Conservation (phyloP, 1,140 invertebrate species). For the Drosophila tani region DNA sequence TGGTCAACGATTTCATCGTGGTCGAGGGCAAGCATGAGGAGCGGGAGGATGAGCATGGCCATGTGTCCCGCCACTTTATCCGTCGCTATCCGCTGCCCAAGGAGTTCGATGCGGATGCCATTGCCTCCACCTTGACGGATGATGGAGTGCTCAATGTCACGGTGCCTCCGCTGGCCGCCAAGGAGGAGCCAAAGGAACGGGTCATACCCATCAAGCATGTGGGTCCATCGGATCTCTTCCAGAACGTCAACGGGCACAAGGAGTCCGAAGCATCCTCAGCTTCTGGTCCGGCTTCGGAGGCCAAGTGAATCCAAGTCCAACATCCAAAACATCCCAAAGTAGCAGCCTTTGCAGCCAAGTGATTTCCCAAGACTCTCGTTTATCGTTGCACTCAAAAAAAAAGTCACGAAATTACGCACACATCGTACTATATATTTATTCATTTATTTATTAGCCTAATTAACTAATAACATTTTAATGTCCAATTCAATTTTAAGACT, state of each 20-base stretch:
- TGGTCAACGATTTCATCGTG: conserved; percentile 88
- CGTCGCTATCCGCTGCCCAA: conserved; percentile 89
- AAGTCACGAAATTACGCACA: conserved; percentile 53
- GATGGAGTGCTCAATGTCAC: conserved; percentile 89
- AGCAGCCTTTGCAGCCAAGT: conserved; percentile 53
- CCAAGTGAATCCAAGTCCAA: conserved; percentile 39
- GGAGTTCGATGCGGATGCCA: conserved; percentile 87
- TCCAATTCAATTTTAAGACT: conserved; percentile 53
- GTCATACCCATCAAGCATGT: conserved; percentile 85
- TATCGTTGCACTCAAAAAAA: conserved; percentile 60
- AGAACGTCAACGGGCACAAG: conserved; percentile 55
- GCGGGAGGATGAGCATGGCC: conserved; percentile 87
- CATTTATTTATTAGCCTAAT: conserved; percentile 36
- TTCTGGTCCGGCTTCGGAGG: conserved; percentile 18
- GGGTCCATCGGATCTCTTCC: conserved; percentile 77
- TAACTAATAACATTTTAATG: conserved; percentile 34
- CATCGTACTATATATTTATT: conserved; percentile 50
- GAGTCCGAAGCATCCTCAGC: conserved; percentile 68
- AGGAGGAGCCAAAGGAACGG: conserved; percentile 82
- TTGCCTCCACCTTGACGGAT: conserved; percentile 87
- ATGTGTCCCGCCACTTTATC: conserved; percentile 88
- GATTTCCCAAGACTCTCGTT: conserved; percentile 74
- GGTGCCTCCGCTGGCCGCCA: conserved; percentile 84
- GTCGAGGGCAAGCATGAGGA: conserved; percentile 91
- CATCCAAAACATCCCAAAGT: background rate